Percentiles rank a stretch among this genome's conserved stretches.
Evolutionary conservation across 2,888 invertebrate genomes (phyloP).

Genomic region (Cactoblastis cactorum): DNA sequence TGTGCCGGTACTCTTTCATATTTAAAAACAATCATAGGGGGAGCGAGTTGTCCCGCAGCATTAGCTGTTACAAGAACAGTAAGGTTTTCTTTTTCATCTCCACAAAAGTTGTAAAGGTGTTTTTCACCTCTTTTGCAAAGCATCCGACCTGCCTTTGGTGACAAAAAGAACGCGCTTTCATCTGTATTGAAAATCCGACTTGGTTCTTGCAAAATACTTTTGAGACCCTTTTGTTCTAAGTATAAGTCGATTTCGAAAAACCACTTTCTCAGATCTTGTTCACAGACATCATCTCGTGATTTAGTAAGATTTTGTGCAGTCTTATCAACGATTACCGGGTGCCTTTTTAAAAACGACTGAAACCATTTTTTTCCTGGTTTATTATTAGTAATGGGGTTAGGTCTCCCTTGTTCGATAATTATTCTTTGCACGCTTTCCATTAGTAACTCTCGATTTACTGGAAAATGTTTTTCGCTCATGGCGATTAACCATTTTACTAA

Average conservation of each 20-base stretch:
- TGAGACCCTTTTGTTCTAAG: constrained; percentile 14
- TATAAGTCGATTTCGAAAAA: constrained; percentile 18
- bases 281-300: constrained; percentile 16
- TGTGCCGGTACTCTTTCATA: constrained; percentile 21
- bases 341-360: not conserved
- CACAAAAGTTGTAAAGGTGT: constrained; percentile 17
- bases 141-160: constrained; percentile 38
- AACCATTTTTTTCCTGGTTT: not conserved
- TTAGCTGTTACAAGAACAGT: constrained; percentile 24
- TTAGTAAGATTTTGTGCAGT: not conserved
- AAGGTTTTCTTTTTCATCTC: constrained; percentile 30
- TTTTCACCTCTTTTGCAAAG: constrained; percentile 25
- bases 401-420: not conserved
- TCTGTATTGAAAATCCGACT: constrained; percentile 27
- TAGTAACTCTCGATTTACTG: not conserved
- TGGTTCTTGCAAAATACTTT: constrained; percentile 16
- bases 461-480: not conserved
- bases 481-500: not conserved
- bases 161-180: constrained; percentile 43
- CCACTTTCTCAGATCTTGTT: constrained; percentile 18
- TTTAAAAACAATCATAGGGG: constrained; percentile 24
- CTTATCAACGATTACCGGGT: not conserved
- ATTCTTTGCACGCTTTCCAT: not conserved
- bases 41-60: constrained; percentile 25
- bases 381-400: not conserved